These are phyloP conservation scores for Otus sunia DNA, from an alignment of 2,113 vertebrate species.

Conservation along the genomic window DNA sequence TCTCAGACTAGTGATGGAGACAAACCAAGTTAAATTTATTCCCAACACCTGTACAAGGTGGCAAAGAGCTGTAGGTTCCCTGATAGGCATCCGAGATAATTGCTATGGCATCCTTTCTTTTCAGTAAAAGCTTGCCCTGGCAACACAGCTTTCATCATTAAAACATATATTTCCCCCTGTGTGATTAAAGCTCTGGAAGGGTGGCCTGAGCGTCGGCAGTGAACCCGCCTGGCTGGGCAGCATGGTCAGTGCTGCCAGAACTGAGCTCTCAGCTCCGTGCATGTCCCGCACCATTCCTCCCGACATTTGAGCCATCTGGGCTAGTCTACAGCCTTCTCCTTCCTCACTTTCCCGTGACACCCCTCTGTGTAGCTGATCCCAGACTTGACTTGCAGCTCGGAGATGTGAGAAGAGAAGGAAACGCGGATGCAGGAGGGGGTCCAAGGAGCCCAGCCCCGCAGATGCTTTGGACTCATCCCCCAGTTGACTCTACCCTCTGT, in stretches of 20 bases:
- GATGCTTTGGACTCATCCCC: not conserved
- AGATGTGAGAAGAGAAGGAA: not conserved
- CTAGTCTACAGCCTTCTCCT: not conserved
- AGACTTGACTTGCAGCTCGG: not conserved
- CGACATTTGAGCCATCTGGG: fast-evolving
- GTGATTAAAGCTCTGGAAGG: not conserved
- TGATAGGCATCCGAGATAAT: not conserved
- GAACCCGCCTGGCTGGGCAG: not conserved
- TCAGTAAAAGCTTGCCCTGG: not conserved
- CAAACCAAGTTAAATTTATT: not conserved
- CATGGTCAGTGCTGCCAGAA: not conserved
- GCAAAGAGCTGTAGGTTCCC: not conserved
- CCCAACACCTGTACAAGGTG: not conserved
- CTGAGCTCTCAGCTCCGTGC: not conserved
- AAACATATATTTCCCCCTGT: not conserved
- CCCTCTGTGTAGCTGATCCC: fast-evolving
- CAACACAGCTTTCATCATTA: not conserved
- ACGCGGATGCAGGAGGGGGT: fast-evolving
- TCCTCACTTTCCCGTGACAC: not conserved
- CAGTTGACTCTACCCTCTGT: no score
- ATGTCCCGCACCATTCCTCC: fast-evolving
- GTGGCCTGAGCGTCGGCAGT: fast-evolving
- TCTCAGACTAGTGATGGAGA: not conserved
- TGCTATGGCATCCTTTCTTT: not conserved
- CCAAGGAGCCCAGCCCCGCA: fast-evolving